Evolutionary conservation across 2,888 invertebrate species (phyloP).

Genomic region (Eumerus sabulonum): DNA sequence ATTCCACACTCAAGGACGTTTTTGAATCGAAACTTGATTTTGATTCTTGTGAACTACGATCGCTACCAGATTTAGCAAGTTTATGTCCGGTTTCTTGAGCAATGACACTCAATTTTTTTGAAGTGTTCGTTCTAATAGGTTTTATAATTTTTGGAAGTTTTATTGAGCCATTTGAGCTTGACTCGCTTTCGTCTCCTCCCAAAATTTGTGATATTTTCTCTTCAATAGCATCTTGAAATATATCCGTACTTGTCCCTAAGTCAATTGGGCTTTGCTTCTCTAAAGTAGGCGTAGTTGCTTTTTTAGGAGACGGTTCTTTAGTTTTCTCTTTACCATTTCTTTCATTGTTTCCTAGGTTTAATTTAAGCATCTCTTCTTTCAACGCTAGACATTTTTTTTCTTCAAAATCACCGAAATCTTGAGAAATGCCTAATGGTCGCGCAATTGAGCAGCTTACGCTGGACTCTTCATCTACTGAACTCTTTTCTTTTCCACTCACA

Average conservation of each 20-base stretch:
- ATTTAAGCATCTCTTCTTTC: slow-evolving; percentile 82
- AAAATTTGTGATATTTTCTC: slow-evolving; percentile 79
- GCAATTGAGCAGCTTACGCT: slow-evolving; percentile 90
- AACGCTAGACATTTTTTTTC: slow-evolving; percentile 80
- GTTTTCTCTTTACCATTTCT: slow-evolving; percentile 78
- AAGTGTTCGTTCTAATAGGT: slow-evolving; percentile 73
- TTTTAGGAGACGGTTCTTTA: slow-evolving; percentile 79
- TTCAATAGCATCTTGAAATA: slow-evolving; percentile 78
- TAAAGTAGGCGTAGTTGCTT: slow-evolving; percentile 81
- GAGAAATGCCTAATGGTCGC: slow-evolving; percentile 88
- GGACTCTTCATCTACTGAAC: slow-evolving; percentile 85
- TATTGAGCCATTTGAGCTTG: slow-evolving; percentile 81
- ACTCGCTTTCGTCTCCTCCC: slow-evolving; percentile 82
- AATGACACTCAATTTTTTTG: slow-evolving; percentile 77
- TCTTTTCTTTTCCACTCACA: slow-evolving; percentile 81
- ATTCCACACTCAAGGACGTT: slow-evolving; percentile 84
- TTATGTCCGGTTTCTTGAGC: slow-evolving; percentile 80
- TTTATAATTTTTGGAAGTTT: slow-evolving; percentile 80
- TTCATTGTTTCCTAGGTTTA: slow-evolving; percentile 80
- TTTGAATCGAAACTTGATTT: slow-evolving; percentile 84
- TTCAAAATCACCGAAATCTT: slow-evolving; percentile 85
- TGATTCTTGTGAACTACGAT: slow-evolving; percentile 79
- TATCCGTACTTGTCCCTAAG: slow-evolving; percentile 81
- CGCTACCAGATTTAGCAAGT: slow-evolving; percentile 75
- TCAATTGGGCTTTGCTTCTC: slow-evolving; percentile 84